A percentile compares a stretch with the other conserved stretches of the same genome.
Conservation (phyloP, 2,888 invertebrate species). For the Malachius bipustulatus region DNA sequence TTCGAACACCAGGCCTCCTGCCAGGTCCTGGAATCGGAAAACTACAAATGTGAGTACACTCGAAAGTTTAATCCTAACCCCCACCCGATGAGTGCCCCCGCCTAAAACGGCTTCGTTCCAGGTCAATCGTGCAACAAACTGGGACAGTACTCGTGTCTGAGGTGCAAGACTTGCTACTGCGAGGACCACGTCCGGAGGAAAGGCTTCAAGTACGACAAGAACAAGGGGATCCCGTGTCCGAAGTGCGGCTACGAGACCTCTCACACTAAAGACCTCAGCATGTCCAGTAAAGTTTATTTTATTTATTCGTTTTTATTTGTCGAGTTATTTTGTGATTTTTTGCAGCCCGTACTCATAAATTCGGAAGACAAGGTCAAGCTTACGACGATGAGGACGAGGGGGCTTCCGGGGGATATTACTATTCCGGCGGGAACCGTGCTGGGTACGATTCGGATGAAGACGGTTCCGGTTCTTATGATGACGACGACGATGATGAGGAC, state of each 20-base stretch:
- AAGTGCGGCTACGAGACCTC: constrained; percentile 90
- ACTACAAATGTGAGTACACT: constrained; percentile 68
- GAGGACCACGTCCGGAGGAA: constrained; percentile 91
- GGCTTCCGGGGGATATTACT: constrained; percentile 34
- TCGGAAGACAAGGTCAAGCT: constrained; percentile 70
- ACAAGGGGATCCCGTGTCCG: constrained; percentile 79
- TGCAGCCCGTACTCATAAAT: constrained; percentile 72
- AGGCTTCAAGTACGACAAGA: constrained; percentile 78
- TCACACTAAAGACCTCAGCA: constrained; percentile 86
- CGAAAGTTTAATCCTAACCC: constrained; percentile 8
- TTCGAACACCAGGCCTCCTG: constrained; percentile 97
- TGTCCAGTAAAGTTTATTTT: constrained; percentile 64
- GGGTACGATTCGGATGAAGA: constrained; percentile 33
- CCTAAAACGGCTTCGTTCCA: too few species aligned
- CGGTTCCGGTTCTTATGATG: constrained; percentile 36
- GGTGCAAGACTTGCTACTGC: constrained; percentile 93
- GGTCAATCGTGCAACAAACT: constrained; percentile 89
- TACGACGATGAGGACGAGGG: constrained; percentile 44
- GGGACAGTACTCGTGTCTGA: constrained; percentile 89
- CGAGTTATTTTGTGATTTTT: background rate
- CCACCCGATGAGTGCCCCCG: too few species aligned
- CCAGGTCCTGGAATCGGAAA: constrained; percentile 89
- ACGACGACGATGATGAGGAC: constrained; percentile 32
- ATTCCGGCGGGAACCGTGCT: constrained; percentile 41
- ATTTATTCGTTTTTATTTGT: too few species aligned